Conservation (phyloP, 2,888 invertebrate genomes). For the Philonicus albiceps region DNA sequence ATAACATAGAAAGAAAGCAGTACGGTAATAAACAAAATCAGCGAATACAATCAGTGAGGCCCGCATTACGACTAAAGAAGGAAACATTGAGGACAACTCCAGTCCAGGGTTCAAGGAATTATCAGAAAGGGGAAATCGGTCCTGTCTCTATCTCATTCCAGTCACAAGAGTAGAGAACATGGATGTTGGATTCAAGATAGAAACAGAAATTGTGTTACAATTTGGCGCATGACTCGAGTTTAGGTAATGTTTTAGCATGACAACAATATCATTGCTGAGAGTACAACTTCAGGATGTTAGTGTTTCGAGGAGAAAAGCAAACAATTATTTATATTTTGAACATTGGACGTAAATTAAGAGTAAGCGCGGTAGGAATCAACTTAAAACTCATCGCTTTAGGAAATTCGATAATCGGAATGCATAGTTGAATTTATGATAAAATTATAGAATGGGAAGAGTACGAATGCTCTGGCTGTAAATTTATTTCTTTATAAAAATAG, state of each 20-base stretch:
- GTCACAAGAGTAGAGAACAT: not conserved
- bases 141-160: constrained; percentile 18
- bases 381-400: not conserved
- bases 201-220: constrained; percentile 18
- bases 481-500: not conserved
- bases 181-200: constrained; percentile 1
- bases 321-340: not conserved
- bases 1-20: constrained; percentile 1
- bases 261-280: not conserved
- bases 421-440: not conserved
- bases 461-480: not conserved
- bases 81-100: constrained; percentile 23
- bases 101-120: constrained; percentile 33
- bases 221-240: constrained; percentile 32
- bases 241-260: too few relatives aligned
- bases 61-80: constrained; percentile 30
- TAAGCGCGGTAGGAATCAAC: not conserved
- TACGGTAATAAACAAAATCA: not conserved
- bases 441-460: not conserved
- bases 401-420: not conserved
- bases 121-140: constrained; percentile 17
- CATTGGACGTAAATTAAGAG: not conserved
- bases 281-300: not conserved
- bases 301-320: not conserved
- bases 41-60: constrained; percentile 1